Conservation (phyloP, 2,888 invertebrate genomes). For the Tetranychus piercei region DNA sequence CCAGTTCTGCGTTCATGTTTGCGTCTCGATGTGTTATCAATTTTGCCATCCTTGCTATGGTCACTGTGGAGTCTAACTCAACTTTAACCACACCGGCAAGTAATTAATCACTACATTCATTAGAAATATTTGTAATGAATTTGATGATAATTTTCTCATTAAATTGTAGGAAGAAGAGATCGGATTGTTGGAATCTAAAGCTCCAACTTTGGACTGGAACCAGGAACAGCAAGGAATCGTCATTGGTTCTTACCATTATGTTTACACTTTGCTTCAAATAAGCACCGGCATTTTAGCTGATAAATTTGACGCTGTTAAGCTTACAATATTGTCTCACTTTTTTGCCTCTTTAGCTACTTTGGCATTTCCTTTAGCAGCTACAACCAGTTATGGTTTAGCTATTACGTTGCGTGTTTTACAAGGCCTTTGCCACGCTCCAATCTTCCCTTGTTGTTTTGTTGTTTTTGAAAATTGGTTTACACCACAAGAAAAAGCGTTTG, state of each 20-base stretch:
- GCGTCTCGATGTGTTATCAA: neutral
- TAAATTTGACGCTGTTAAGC: neutral
- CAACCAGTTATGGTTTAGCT: neutral
- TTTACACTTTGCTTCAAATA: neutral
- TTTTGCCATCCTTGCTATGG: neutral
- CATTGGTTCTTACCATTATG: neutral
- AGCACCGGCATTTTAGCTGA: neutral
- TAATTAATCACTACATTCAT: no score
- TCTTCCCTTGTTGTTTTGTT: neutral
- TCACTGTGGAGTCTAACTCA: neutral
- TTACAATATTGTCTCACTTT: neutral
- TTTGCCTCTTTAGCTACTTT: neutral
- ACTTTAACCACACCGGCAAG: no score
- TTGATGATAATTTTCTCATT: neutral
- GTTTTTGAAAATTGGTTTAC: neutral
- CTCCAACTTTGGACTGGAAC: neutral
- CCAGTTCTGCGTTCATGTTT: neutral
- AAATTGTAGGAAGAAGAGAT: no score
- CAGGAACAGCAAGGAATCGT: neutral
- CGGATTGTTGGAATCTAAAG: no score
- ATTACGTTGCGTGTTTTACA: neutral
- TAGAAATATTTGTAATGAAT: neutral
- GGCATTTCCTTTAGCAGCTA: neutral
- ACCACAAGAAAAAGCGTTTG: neutral
- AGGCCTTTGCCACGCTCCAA: neutral